Evolutionary conservation across 1,140 invertebrate species (phyloP).

Genomic region (Diorhabda carinulata): DNA sequence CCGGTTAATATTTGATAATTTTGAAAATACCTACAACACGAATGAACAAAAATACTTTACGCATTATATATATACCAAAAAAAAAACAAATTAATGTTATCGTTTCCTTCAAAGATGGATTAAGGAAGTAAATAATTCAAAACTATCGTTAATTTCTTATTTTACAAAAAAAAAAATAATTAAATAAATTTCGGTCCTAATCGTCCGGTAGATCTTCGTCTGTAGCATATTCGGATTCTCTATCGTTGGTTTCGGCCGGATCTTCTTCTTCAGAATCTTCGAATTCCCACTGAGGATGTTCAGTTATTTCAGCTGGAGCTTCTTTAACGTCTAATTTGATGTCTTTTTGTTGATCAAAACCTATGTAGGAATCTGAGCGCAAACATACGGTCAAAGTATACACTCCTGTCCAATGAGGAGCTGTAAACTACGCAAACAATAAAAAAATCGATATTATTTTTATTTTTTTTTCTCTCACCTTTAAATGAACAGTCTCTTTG

Average conservation of each 20-base stretch:
- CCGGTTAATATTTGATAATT: too few relatives aligned
- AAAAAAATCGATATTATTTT: background rate
- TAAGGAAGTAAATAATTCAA: too few relatives aligned
- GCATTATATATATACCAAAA: too few relatives aligned
- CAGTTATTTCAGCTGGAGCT: slow-evolving; percentile 81
- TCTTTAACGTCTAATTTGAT: slow-evolving; percentile 96
- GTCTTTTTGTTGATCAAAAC: slow-evolving; percentile 86
- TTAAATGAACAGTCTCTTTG: slow-evolving; percentile 83
- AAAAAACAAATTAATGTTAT: too few relatives aligned
- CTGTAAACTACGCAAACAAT: slow-evolving; percentile 68
- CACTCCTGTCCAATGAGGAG: slow-evolving; percentile 85
- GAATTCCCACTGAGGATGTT: slow-evolving; percentile 95
- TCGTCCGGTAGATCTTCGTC: slow-evolving; percentile 59
- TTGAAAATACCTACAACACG: too few relatives aligned
- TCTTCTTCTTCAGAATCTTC: slow-evolving; percentile 89
- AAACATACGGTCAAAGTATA: slow-evolving; percentile 94
- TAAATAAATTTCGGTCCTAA: slow-evolving; percentile 16
- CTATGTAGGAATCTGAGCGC: slow-evolving; percentile 87
- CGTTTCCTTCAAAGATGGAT: too few relatives aligned
- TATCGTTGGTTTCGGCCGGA: slow-evolving; percentile 62
- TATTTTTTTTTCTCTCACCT: slow-evolving; percentile 44
- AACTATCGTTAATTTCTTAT: too few relatives aligned
- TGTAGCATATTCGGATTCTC: slow-evolving; percentile 68
- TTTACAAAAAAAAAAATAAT: background rate
- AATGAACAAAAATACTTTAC: too few relatives aligned